Conservation (phyloP, 2,888 invertebrate genomes). For the Mactromeris polynyma region DNA sequence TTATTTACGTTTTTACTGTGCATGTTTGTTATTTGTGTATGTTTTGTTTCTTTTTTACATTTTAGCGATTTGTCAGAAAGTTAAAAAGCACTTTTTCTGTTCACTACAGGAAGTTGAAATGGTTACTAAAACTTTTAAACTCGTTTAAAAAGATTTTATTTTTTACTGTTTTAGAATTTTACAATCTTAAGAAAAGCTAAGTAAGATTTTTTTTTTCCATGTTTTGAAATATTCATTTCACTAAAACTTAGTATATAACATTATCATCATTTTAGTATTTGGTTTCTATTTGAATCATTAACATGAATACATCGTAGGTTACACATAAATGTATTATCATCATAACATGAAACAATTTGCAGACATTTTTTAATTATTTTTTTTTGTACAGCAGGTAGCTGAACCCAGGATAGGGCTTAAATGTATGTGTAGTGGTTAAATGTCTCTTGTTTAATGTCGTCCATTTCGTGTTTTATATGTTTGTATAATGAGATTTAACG, state of each 20-base stretch:
- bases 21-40: constrained; percentile 43
- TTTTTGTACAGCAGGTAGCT: constrained; percentile 1
- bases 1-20: constrained; percentile 46
- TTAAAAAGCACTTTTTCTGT: constrained; percentile 6
- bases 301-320: background rate
- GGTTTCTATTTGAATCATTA: background rate
- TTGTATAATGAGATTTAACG: constrained; percentile 41
- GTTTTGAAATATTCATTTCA: background rate
- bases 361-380: background rate
- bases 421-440: background rate
- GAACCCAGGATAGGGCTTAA: background rate
- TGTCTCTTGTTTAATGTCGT: constrained; percentile 28
- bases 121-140: background rate
- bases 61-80: constrained; percentile 34
- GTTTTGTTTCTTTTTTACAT: constrained; percentile 46
- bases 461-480: constrained; percentile 33
- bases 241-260: background rate
- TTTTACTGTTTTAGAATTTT: constrained; percentile 1
- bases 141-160: background rate
- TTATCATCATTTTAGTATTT: background rate
- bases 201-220: background rate
- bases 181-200: background rate
- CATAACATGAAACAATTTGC: background rate
- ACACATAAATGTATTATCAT: background rate
- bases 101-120: constrained; percentile 35